Conservation (phyloP, 2,797 vertebrate genomes). For the Phyllotis vaccarum region DNA sequence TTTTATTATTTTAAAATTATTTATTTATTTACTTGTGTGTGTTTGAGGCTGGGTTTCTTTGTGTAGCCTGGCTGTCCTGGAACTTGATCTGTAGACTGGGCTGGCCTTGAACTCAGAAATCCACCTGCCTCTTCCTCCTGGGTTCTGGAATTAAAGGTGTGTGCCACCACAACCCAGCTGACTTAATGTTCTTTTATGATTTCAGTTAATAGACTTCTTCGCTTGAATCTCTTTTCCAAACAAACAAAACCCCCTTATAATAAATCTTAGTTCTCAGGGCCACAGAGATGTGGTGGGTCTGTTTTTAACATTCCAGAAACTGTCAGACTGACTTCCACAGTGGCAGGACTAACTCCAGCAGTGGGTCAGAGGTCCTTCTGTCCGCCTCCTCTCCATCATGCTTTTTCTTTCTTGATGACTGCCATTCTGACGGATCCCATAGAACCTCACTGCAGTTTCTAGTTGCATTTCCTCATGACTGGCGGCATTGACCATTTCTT, state of each 20-base stretch:
- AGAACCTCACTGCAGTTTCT: background rate
- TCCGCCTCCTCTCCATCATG: fast-evolving
- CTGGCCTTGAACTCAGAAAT: background rate
- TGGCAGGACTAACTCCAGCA: background rate
- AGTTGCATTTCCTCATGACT: background rate
- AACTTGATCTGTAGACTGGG: background rate
- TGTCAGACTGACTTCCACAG: background rate
- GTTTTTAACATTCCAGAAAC: background rate
- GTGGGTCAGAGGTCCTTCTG: background rate
- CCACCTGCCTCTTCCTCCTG: background rate
- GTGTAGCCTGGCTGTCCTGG: too few species aligned
- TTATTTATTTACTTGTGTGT: too few species aligned
- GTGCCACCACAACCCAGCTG: background rate
- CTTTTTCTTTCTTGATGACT: background rate
- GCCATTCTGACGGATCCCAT: background rate
- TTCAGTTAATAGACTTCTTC: background rate
- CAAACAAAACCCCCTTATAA: too few species aligned
- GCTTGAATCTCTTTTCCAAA: background rate
- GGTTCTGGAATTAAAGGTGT: background rate
- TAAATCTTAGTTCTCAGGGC: background rate
- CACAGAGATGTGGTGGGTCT: background rate
- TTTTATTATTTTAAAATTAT: too few species aligned
- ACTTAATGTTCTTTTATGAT: background rate
- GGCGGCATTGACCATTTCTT: background rate
- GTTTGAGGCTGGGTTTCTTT: background rate